Evolutionary conservation across 1,140 invertebrate genomes (phyloP).

Genomic region (Monomorium pharaonis): DNA sequence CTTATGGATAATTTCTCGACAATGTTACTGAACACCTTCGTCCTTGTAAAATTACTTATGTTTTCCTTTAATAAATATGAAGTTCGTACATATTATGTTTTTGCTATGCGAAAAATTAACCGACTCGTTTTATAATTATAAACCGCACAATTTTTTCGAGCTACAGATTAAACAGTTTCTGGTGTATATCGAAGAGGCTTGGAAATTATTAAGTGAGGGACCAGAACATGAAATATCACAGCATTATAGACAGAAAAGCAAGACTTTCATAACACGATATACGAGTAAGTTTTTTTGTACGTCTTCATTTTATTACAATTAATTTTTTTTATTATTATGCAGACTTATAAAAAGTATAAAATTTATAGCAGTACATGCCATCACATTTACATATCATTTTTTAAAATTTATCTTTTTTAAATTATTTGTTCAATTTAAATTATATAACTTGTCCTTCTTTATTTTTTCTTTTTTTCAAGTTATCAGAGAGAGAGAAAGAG

Average conservation of each 20-base stretch:
- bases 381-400: no score
- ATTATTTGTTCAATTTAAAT: neutral
- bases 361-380: no score
- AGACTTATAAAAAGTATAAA: neutral
- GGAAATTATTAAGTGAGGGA: neutral
- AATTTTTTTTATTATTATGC: neutral
- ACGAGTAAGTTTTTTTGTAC: neutral
- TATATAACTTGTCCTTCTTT: neutral
- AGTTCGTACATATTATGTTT: constrained; percentile 28
- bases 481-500: no score
- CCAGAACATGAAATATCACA: constrained; percentile 25
- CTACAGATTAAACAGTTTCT: constrained; percentile 23
- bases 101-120: neutral
- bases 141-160: neutral
- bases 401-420: no score
- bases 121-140: neutral
- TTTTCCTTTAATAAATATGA: constrained; percentile 5
- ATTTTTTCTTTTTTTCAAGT: neutral
- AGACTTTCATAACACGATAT: neutral
- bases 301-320: neutral
- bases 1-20: constrained; percentile 16
- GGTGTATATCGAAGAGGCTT: neutral
- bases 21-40: neutral
- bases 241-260: neutral
- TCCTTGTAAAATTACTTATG: neutral